Conservation (phyloP, 2,888 invertebrate species). For the Pedicia rivosa region DNA sequence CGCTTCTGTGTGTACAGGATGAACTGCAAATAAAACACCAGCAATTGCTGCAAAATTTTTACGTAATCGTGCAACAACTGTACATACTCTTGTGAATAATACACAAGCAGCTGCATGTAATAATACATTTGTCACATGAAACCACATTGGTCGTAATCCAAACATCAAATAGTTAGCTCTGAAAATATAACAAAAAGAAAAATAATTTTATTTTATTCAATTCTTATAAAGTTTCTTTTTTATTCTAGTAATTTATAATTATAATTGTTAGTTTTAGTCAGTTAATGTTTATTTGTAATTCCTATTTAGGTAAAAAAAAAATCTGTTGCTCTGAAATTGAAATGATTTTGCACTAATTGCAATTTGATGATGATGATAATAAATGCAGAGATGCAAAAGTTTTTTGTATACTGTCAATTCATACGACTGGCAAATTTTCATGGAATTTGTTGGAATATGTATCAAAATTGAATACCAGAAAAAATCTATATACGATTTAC, state of each 20-base stretch:
- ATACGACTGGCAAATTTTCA: too few relatives aligned
- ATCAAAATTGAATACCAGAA: too few relatives aligned
- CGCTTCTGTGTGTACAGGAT: constrained; percentile 82
- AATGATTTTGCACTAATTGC: too few relatives aligned
- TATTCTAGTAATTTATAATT: not conserved
- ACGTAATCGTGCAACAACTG: constrained; percentile 43
- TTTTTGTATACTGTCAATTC: too few relatives aligned
- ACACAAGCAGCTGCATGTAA: constrained; percentile 60
- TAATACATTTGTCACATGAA: constrained; percentile 62
- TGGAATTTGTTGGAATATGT: too few relatives aligned
- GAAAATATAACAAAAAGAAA: constrained; percentile 28
- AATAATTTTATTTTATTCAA: not conserved
- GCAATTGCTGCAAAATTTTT: constrained; percentile 53
- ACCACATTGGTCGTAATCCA: constrained; percentile 57
- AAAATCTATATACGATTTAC: too few relatives aligned
- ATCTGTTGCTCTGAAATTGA: too few relatives aligned
- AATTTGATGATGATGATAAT: too few relatives aligned
- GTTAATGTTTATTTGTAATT: too few relatives aligned
- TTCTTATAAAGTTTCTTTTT: not conserved
- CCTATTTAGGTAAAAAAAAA: too few relatives aligned
- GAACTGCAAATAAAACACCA: constrained; percentile 64
- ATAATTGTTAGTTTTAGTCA: too few relatives aligned
- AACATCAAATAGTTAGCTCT: constrained; percentile 60
- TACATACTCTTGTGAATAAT: constrained; percentile 51
- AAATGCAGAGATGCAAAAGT: too few relatives aligned